phyloP scores from a whole-genome alignment of 2,888 invertebrate species.

The Ochropleura leucogaster region DNA sequence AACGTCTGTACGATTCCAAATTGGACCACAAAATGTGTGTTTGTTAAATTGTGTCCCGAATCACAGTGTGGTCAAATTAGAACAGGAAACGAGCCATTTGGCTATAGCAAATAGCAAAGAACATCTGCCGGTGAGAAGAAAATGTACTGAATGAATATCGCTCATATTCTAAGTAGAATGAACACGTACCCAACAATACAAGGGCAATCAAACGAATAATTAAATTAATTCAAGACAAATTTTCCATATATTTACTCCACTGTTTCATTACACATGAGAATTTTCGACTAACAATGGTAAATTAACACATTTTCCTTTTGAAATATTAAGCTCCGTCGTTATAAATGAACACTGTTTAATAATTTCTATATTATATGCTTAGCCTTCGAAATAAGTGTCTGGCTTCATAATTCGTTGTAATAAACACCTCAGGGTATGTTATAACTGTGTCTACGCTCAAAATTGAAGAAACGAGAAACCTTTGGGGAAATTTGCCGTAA shows the following conservation, averaged over 20 bases:
- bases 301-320: slow-evolving; percentile 37
- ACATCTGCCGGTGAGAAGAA: not conserved
- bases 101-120: slow-evolving; percentile 11
- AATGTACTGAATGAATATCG: slow-evolving; percentile 6
- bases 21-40: slow-evolving; percentile 10
- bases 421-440: slow-evolving; percentile 57
- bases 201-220: slow-evolving; percentile 1
- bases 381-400: slow-evolving; percentile 45
- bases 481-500: slow-evolving; percentile 71
- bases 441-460: slow-evolving; percentile 57
- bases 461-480: slow-evolving; percentile 68
- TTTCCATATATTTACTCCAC: slow-evolving; percentile 7
- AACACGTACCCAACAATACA: not conserved
- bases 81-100: not conserved
- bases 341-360: slow-evolving; percentile 35
- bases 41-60: slow-evolving; percentile 9
- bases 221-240: not conserved
- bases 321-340: slow-evolving; percentile 15
- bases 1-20: not conserved
- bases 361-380: slow-evolving; percentile 34
- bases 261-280: slow-evolving; percentile 12
- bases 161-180: slow-evolving; percentile 1
- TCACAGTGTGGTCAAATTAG: not conserved
- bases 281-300: slow-evolving; percentile 19
- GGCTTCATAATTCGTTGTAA: slow-evolving; percentile 52